Evolutionary conservation across 2,113 vertebrate species (phyloP), one percentile per base, ranked within the genome.

Genomic region (Parotia lawesii): DNA sequence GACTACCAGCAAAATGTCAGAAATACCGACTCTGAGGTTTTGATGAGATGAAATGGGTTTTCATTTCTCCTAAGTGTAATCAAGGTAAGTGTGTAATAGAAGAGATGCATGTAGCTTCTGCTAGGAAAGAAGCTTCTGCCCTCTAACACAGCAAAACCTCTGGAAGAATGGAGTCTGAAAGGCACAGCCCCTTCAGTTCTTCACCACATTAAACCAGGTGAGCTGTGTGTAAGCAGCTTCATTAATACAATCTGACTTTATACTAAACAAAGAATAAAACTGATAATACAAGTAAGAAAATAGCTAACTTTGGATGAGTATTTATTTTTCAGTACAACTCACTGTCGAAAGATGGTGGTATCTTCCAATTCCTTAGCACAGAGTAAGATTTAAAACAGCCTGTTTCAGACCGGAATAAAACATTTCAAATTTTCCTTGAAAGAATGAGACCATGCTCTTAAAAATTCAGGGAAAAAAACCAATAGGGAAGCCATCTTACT

Each of bases 401-500:
- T 80, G 7, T 64, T 93, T 79, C 44, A 71, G 87, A 91, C 6
- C 8, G 7, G 38, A 24, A 28, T 16, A 75, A 94, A 84, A 60
- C 33, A 72, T 16, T 81, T 61, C 12, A 14, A 14, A 27, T 81
- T 87, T 35, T 66, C 51, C 56, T 64, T 77, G 35, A 53, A 44
- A 56, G 23, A 74, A 81, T 12, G 51, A 58, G 47, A 61, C 40
- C 20, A 0, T 9, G 23, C 9, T 66, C 27, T 48, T 53, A 38
- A 0, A 40, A 95, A 86, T 23, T 11, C 79, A 80, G 18, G 24
- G 10, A 17, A 37, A 80, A 51, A 71, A 28, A 37, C 35, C 33
- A 54, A 5, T 3, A 40, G n/a, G 42, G 31, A 67, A 74, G 61
- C 7, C 58, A 64, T 74, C 99, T 99, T 98, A 99, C 99, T 69